Conservation (phyloP, 1,140 invertebrate genomes). For the Lasioglossum albipes region DNA sequence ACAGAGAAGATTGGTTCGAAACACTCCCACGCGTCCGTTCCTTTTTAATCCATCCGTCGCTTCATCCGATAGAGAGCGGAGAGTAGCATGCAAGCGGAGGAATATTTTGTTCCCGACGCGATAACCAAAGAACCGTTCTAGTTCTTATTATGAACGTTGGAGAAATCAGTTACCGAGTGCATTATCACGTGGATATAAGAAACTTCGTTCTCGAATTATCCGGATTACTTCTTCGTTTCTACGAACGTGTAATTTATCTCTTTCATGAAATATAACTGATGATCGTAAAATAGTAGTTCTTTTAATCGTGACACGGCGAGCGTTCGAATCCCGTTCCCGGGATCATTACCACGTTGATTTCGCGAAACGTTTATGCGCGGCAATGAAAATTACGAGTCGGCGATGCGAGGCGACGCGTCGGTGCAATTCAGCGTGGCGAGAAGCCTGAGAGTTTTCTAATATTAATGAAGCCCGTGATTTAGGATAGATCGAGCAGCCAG, state of each 20-base stretch:
- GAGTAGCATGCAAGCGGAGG: too few relatives aligned
- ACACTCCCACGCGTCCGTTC: neutral
- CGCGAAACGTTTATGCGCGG: neutral
- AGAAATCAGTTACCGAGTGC: too few relatives aligned
- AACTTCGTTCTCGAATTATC: too few relatives aligned
- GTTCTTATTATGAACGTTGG: too few relatives aligned
- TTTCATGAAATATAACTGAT: too few relatives aligned
- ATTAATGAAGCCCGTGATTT: slow-evolving; percentile 20
- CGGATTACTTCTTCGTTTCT: too few relatives aligned
- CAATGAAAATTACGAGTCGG: neutral
- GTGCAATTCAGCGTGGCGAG: neutral
- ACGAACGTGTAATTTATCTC: too few relatives aligned
- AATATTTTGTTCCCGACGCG: too few relatives aligned
- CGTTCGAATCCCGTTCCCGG: neutral
- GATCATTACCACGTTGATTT: neutral
- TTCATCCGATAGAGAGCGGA: neutral
- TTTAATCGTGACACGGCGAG: neutral
- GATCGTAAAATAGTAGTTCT: neutral
- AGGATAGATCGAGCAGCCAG: neutral
- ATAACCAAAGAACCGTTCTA: too few relatives aligned
- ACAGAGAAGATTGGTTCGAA: neutral
- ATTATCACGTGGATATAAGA: too few relatives aligned
- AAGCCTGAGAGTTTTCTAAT: slow-evolving; percentile 2
- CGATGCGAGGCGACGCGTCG: neutral
- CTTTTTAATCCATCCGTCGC: neutral